phyloP scores from a whole-genome alignment of 2,888 invertebrate genomes.

The Eulithis prunata region DNA sequence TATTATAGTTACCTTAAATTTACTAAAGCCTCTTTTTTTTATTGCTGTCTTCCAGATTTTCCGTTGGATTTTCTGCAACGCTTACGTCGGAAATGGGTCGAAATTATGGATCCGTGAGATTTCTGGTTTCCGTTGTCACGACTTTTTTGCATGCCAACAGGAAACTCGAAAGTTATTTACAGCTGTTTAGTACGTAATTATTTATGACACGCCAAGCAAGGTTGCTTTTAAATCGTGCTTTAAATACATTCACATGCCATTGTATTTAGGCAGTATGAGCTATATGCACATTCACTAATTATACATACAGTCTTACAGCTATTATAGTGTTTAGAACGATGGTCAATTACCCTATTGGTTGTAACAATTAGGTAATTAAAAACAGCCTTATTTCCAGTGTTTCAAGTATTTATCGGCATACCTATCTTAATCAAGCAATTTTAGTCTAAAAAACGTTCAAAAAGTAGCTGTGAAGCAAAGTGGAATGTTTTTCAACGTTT shows the following conservation, averaged over 20 bases:
- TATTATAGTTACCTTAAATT: background rate
- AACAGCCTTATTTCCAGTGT: conserved; percentile 11
- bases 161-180: conserved; percentile 33
- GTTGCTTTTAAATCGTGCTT: conserved; percentile 37
- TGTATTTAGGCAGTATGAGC: conserved; percentile 38
- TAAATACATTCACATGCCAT: conserved; percentile 43
- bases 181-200: conserved; percentile 35
- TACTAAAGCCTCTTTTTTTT: background rate
- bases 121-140: background rate
- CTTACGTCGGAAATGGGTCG: background rate
- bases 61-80: too few relatives aligned
- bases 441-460: background rate
- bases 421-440: conserved; percentile 8
- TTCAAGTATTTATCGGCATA: conserved; percentile 16
- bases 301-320: conserved; percentile 7
- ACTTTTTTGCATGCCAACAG: conserved; percentile 22
- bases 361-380: conserved; percentile 22
- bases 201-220: conserved; percentile 49
- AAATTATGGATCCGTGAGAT: background rate
- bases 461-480: background rate
- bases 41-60: background rate
- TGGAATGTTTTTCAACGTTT: background rate
- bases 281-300: conserved; percentile 43
- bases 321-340: conserved; percentile 8
- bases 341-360: conserved; percentile 17